phyloP scores from a whole-genome alignment of 2,797 vertebrate species.

The Ctenochaetus hawaiiensis region DNA sequence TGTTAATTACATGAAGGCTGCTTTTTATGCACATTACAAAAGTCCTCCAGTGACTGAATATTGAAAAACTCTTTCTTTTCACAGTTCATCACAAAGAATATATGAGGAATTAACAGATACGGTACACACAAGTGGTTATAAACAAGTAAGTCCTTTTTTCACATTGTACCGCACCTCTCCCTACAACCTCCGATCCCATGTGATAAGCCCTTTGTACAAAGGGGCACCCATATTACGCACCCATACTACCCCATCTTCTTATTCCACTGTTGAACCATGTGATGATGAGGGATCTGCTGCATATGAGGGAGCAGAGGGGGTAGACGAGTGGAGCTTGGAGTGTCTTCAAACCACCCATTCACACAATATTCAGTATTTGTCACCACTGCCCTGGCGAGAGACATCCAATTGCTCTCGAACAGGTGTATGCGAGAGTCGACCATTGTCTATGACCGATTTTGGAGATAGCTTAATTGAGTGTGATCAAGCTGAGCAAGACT shows the following conservation, averaged over 20 bases:
- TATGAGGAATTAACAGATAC: constrained; percentile 77
- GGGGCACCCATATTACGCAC: constrained; percentile 53
- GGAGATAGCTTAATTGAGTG: constrained; percentile 81
- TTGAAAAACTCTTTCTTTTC: constrained; percentile 37
- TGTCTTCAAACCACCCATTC: constrained; percentile 61
- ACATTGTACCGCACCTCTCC: constrained; percentile 82
- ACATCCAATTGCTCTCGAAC: constrained; percentile 45
- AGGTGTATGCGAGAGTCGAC: constrained; percentile 66
- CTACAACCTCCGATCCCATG: constrained; percentile 79
- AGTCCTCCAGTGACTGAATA: not conserved
- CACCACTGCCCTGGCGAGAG: constrained; percentile 45
- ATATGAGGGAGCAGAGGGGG: constrained; percentile 69
- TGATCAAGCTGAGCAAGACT: constrained; percentile 83
- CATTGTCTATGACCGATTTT: constrained; percentile 79
- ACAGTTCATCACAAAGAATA: constrained; percentile 75
- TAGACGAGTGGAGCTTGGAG: constrained; percentile 75
- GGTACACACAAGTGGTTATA: constrained; percentile 72
- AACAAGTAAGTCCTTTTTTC: constrained; percentile 88
- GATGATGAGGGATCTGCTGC: constrained; percentile 59
- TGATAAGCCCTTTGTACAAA: constrained; percentile 77
- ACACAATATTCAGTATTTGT: constrained; percentile 42
- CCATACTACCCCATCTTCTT: constrained; percentile 37
- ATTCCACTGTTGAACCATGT: constrained; percentile 54
- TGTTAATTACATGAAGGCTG: too few species aligned
- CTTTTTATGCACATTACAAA: not conserved